Conservation (phyloP, 2,797 vertebrate species). For the Lates japonicus region DNA sequence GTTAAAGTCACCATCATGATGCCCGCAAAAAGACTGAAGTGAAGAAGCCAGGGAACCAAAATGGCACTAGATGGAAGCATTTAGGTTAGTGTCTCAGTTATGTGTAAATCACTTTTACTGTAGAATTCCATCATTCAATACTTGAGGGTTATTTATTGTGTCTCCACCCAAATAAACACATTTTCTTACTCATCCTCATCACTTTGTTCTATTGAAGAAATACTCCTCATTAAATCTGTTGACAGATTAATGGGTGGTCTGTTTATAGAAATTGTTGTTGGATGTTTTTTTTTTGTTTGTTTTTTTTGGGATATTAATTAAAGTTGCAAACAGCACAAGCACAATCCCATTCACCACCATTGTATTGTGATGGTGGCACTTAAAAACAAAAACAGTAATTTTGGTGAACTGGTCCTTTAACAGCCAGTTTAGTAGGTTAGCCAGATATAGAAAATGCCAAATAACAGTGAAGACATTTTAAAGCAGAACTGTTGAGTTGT, state of each 20-base stretch:
- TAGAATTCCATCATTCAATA: not conserved
- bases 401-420: not conserved
- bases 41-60: not conserved
- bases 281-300: too few species aligned
- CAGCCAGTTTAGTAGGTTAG: not conserved
- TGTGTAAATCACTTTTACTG: not conserved
- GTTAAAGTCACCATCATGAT: slow-evolving; percentile 30
- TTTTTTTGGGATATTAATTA: too few species aligned
- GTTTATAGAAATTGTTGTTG: too few species aligned
- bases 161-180: not conserved
- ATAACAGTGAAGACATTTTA: not conserved
- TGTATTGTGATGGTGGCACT: not conserved
- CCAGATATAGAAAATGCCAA: too few species aligned
- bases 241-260: too few species aligned
- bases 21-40: not conserved
- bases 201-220: too few species aligned
- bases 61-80: not conserved
- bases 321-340: too few species aligned
- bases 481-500: not conserved
- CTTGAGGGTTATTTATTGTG: not conserved
- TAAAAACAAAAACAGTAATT: not conserved
- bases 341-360: not conserved
- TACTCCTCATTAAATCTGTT: too few species aligned
- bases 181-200: too few species aligned
- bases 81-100: not conserved